Base-by-base conservation (phyloP, 2,113 vertebrate species). In the Anser cygnoides region DNA sequence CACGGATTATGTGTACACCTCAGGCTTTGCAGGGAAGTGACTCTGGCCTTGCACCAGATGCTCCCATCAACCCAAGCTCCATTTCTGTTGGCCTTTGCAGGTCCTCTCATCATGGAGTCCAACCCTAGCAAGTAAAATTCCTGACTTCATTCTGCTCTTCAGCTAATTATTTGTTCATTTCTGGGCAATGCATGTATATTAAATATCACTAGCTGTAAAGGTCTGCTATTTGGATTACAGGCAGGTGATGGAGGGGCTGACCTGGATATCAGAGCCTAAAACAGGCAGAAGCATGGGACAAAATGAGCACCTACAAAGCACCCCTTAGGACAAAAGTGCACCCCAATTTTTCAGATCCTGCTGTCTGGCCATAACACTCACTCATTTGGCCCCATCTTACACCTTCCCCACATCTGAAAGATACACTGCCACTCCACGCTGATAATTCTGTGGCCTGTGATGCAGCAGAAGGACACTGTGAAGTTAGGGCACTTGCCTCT, bases 351-450 rank as follows among this genome's bases (percentile, higher is more conserved):
- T 80, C 61, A 62, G 20, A 57, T 49, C 26, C 19, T 26, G 50
- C 22, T 55, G 9, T 71, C 37, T 46, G 15, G 82, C 11, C 1
- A 4, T 23, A 88, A 52, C 13, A 43, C 3, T 63, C 4, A 7
- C 9, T 57, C 33, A 6, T 33, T 87, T 12, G 65, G 44, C 11
- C 43, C 17, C 23, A 35, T 49, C 10, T 82, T 71, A 50, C 2
- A 13, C 19, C 6, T 50, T 6, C 4, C 13, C 9, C 7, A 5
- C 15, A 54, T 20, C 44, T 6, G 2, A 58, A 26, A 90, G n/a
- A 54, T 29, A 18, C 8, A 39, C 29, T 7, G 10, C 3, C 2
- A 10, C 9, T 59, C 10, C 41, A 11, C 1, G 2, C 26, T 41
- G 26, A 52, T 52, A 65, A 41, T 39, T 28, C 37, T 7, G 4